Conservation (phyloP, 2,888 invertebrate genomes). For the Agelastica alni region DNA sequence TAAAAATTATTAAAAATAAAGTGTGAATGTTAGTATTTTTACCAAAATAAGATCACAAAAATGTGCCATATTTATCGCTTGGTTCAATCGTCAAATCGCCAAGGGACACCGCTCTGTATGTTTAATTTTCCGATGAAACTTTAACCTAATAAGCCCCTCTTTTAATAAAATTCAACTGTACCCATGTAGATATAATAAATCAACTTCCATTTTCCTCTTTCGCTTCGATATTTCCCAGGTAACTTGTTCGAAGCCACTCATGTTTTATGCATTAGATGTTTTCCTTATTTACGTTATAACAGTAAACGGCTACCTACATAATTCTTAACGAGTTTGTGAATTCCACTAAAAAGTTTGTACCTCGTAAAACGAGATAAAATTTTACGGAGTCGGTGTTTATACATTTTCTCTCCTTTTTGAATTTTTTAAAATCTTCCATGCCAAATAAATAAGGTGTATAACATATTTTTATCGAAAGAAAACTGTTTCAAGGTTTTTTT, state of each 20-base stretch:
- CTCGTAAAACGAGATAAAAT: constrained; percentile 34
- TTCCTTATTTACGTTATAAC: constrained; percentile 56
- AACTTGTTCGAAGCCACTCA: constrained; percentile 42
- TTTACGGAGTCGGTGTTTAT: constrained; percentile 17
- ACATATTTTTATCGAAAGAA: too few species aligned
- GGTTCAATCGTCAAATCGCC: too few species aligned
- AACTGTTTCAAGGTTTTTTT: too few species aligned
- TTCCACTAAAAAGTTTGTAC: constrained; percentile 36
- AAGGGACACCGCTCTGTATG: too few species aligned
- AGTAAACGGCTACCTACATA: constrained; percentile 52
- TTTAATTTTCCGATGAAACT: too few species aligned
- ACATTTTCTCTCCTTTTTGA: constrained; percentile 5
- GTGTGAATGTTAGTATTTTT: too few species aligned
- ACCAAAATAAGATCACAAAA: too few species aligned
- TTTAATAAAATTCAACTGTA: too few species aligned
- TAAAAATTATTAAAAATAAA: too few species aligned
- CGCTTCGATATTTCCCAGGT: constrained; percentile 22
- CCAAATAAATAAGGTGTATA: too few species aligned
- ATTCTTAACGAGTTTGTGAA: constrained; percentile 43
- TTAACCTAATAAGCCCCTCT: too few species aligned
- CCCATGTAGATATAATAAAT: constrained; percentile 20
- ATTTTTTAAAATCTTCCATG: background rate
- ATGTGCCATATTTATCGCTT: too few species aligned
- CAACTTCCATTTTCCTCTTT: constrained; percentile 20
- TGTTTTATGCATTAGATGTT: constrained; percentile 57